Evolutionary conservation across 2,888 invertebrate genomes (phyloP).

Genomic region (Amiota minor): DNA sequence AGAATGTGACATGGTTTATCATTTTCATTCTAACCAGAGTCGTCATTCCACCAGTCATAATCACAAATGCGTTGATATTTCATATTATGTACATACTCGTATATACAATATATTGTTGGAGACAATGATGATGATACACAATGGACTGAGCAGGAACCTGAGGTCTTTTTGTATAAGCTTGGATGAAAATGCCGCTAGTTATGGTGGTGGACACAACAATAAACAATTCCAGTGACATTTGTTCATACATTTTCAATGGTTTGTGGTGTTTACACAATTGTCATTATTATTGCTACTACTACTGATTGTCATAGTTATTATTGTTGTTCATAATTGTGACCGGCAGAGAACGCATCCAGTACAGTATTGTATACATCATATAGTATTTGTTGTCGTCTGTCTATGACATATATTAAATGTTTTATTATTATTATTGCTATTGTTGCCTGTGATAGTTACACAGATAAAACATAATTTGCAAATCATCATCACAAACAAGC

Average conservation of each 20-base stretch:
- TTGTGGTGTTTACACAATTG: background rate
- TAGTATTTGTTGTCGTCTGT: background rate
- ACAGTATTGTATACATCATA: too few relatives aligned
- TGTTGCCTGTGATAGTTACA: background rate
- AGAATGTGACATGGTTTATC: constrained; percentile 7
- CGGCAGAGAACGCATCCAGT: too few relatives aligned
- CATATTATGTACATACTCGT: background rate
- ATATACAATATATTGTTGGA: too few relatives aligned
- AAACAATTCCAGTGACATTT: background rate
- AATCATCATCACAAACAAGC: background rate
- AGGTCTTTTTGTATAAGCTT: too few relatives aligned
- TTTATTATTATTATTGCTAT: background rate
- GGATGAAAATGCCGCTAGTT: background rate
- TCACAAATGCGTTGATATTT: constrained; percentile 26
- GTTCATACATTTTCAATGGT: constrained; percentile 10
- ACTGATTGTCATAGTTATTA: background rate
- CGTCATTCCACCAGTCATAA: background rate
- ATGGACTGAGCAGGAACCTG: too few relatives aligned
- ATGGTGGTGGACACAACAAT: background rate
- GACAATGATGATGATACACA: too few relatives aligned
- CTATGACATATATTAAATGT: constrained; percentile 16
- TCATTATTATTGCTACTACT: background rate
- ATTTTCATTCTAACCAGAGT: too few relatives aligned
- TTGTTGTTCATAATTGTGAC: too few relatives aligned
- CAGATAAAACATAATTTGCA: constrained; percentile 12